Evolutionary conservation across 1,140 invertebrate genomes (phyloP), one percentile per base, ranked within the genome.

Genomic region (Trypoxylus dichotomus): DNA sequence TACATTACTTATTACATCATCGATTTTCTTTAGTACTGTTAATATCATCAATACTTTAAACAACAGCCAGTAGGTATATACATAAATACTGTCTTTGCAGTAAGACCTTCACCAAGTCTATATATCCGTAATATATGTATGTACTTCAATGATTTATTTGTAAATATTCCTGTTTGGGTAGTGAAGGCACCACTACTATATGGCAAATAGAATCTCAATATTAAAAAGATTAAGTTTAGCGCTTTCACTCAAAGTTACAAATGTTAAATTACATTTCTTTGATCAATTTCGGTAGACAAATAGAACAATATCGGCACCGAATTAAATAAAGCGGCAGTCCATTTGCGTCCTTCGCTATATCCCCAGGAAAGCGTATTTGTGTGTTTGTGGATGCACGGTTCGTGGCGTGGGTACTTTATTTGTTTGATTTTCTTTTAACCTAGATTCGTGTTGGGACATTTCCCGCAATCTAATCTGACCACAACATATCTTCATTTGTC

Each of bases 361-460:
- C 60, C 21, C 11, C 25, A 68, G 60, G 27, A 68, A 68, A 68
- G 47, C 60, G 60, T 68, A 24, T 68, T 68, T 68, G 24, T 68
- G 60, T 25, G 7, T 29, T 24, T 68, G 21, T 68, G 60, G 13
- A 68, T 24, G 21, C 27, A 68, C 25, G 24, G 60, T 68, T 68
- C 24, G 60, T 27, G 60, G 60, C 60, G 21, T 29, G 60, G 60
- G 60, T 68, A 68, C 24, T 68, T 68, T 68, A 68, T 68, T 68
- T 68, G 60, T 68, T 68, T 68, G 60, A 68, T 68, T 68, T 68
- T 68, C 60, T 68, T 68, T 68, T 68, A 68, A 68, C 60, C 60
- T 68, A 68, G 60, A 68, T 68, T 68, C 60, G 60, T 68, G 60
- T 68, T 68, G 60, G 60, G 60, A 68, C 60, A 68, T 24, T 68